Evolutionary conservation across 2,113 vertebrate species (phyloP).

Genomic region (Ceyx melanurus): DNA sequence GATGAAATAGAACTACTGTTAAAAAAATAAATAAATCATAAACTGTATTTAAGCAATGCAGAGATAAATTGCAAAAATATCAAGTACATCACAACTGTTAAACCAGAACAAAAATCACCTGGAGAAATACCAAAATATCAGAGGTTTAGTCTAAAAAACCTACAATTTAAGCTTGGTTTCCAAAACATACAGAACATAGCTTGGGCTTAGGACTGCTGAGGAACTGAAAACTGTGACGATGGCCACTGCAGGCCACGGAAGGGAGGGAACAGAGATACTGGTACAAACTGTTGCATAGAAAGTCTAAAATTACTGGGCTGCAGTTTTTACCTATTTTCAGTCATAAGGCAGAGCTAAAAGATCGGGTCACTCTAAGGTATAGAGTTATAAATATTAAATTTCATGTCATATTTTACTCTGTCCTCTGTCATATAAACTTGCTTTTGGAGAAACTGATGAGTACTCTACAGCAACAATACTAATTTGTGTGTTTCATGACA

Average conservation of each 20-base stretch:
- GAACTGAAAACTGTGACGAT: neutral
- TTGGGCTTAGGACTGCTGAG: neutral
- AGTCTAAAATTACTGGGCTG: neutral
- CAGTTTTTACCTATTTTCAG: neutral
- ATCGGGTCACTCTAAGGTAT: neutral
- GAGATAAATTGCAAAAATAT: neutral
- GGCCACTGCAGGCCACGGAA: neutral
- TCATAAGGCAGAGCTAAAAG: neutral
- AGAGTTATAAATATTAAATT: neutral
- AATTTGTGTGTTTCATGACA: neutral
- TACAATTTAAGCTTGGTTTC: neutral
- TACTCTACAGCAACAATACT: neutral
- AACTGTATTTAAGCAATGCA: neutral
- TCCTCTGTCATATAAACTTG: neutral
- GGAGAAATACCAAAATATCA: neutral
- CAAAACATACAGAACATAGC: neutral
- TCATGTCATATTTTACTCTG: neutral
- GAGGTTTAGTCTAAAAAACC: neutral
- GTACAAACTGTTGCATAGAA: neutral
- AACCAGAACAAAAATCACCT: neutral
- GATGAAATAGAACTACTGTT: neutral
- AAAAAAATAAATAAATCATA: neutral
- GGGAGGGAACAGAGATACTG: neutral
- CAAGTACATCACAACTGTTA: neutral
- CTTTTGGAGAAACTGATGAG: neutral